A percentile compares a stretch with the other conserved stretches of the same genome.
These are phyloP conservation scores for Chiloscyllium punctatum DNA, from an alignment of 2,797 vertebrate species.

Conservation along the genomic window DNA sequence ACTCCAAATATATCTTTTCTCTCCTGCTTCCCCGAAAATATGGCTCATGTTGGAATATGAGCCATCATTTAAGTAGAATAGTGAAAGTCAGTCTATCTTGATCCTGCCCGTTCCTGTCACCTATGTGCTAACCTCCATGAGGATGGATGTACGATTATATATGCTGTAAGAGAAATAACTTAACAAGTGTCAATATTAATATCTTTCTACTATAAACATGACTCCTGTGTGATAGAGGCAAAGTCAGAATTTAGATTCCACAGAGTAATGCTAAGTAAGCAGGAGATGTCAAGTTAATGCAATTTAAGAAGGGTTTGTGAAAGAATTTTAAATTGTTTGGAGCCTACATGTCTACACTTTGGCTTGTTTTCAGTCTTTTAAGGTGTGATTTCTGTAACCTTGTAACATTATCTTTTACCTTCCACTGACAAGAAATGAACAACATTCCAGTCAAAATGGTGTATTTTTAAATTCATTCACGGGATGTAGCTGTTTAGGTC, in stretches of 20 bases:
- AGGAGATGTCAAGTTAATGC: constrained; percentile 19
- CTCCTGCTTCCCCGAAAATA: neutral
- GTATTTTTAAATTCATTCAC: too few species aligned
- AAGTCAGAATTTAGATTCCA: neutral
- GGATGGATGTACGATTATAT: neutral
- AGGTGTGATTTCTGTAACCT: neutral
- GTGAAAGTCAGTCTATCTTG: neutral
- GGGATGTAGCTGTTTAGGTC: too few species aligned
- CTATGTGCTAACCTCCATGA: too few species aligned
- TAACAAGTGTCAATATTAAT: neutral
- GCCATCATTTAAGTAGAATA: neutral
- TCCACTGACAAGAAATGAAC: neutral
- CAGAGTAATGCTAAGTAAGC: neutral
- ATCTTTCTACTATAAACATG: neutral
- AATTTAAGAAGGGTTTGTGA: constrained; percentile 8
- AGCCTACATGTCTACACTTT: neutral
- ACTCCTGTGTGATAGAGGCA: neutral
- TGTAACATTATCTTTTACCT: neutral
- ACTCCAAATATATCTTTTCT: neutral
- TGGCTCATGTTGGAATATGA: neutral
- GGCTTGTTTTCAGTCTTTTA: neutral
- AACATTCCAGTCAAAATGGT: neutral
- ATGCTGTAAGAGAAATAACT: neutral
- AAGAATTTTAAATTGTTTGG: neutral
- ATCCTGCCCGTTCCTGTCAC: neutral